A percentile compares a stretch with the other conserved stretches of the same genome.
These are phyloP conservation scores for Podarcis raffonei DNA, from an alignment of 2,113 vertebrate species.

Conservation along the genomic window DNA sequence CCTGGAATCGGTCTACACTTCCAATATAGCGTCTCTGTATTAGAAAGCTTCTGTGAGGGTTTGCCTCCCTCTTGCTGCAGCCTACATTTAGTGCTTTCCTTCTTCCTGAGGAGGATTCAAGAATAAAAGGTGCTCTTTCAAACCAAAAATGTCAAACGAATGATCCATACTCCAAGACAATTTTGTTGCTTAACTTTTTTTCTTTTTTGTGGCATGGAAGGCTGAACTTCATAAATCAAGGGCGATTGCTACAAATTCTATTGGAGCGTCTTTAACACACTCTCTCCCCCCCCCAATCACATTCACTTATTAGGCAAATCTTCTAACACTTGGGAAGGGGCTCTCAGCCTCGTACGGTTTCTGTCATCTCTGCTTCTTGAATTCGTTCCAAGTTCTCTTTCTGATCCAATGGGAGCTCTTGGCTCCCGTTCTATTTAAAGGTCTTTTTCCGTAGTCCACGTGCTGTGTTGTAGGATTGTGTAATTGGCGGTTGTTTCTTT, in stretches of 20 bases:
- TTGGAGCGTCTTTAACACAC: background rate
- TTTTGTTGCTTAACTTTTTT: slow-evolving; percentile 35
- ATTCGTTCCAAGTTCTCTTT: background rate
- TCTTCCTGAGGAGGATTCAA: slow-evolving; percentile 44
- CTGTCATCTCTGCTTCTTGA: slow-evolving; percentile 9
- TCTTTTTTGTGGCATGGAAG: slow-evolving; percentile 42
- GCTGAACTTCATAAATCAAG: slow-evolving; percentile 30
- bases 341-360: background rate
- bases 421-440: slow-evolving; percentile 4
- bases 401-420: background rate
- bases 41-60: slow-evolving; percentile 15
- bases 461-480: background rate
- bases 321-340: slow-evolving; percentile 20
- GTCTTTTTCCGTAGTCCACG: background rate
- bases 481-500: background rate
- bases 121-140: slow-evolving; percentile 33
- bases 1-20: background rate
- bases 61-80: background rate
- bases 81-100: slow-evolving; percentile 21
- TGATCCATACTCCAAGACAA: slow-evolving; percentile 18
- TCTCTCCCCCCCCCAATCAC: no score
- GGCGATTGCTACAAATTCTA: slow-evolving; percentile 12
- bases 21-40: background rate
- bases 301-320: background rate
- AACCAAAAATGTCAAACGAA: slow-evolving; percentile 47